Evolutionary conservation across 1,140 invertebrate species (phyloP), one percentile per base, ranked within the genome.

Genomic region (Drosophila lowei): DNA sequence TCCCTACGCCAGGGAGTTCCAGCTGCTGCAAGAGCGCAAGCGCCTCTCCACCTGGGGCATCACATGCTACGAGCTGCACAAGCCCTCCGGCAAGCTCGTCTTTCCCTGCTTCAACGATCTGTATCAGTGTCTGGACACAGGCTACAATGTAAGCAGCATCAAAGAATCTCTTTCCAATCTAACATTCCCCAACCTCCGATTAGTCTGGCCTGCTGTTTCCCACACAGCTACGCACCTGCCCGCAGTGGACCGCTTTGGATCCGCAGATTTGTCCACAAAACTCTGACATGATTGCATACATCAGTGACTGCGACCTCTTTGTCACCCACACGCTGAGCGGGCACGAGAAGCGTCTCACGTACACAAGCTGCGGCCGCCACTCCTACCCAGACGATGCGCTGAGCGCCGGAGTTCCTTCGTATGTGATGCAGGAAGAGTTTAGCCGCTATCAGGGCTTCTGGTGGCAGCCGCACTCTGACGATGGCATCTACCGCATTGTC

Each of bases 361-460:
- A 95, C 91, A 95, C 96, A 0, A 95, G 96, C 76, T 96, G 95
- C 92, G 96, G 96, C 77, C 93, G 94, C 49, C 92, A 92, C 78
- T 90, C 63, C 53, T 92, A 97, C 68, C 92, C 94, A 1, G 96
- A 97, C 76, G 97, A 98, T 92, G 97, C 97, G 1, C 89, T 96
- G 0, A 97, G 95, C 86, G 97, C 97, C 2, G 98, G 98, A 1
- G 95, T 97, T 28, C 98, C 98, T 0, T 98, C 97, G 7, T 99
- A 99, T 92, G 97, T 99, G 0, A 98, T 98, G 92, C 98, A 99
- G 93, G 98, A 99, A 93, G 98, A 99, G 92, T 99, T 99, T 92
- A 97, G 95, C 62, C 94, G 98, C 30, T 99, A 98, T 91, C 96
- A 96, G 71, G 98, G 98, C 0, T 99, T 97, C 91, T 99, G 98